Conservation (phyloP, 2,113 vertebrate species). For the Myodes glareolus region DNA sequence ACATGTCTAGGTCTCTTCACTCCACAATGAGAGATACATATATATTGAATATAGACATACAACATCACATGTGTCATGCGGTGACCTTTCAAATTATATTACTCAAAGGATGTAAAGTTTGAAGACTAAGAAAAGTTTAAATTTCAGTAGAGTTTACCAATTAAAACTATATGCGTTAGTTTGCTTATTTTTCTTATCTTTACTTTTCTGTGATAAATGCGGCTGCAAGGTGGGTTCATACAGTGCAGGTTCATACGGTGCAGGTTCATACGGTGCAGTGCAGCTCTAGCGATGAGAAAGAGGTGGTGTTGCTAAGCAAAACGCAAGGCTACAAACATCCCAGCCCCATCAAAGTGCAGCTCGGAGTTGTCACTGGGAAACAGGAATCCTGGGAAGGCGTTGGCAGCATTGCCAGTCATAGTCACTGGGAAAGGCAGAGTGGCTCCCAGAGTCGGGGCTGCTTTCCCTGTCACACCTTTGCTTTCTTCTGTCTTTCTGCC, state of each 20-base stretch:
- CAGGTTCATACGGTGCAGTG: not conserved
- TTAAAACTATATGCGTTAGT: not conserved
- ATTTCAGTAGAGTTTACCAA: not conserved
- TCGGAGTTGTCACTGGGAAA: not conserved
- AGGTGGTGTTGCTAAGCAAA: not conserved
- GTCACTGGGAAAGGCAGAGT: not conserved
- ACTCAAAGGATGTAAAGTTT: not conserved
- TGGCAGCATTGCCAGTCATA: not conserved
- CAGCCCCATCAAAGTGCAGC: not conserved
- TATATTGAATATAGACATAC: not conserved
- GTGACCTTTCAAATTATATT: not conserved
- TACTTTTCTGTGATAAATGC: not conserved
- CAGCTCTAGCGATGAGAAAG: not conserved
- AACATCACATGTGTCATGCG: not conserved
- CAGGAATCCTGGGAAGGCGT: not conserved
- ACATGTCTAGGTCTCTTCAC: not conserved
- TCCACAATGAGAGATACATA: not conserved
- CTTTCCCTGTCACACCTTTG: not conserved
- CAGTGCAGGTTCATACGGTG: not conserved
- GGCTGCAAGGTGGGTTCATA: not conserved
- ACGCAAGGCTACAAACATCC: not conserved
- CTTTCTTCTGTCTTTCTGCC: not conserved
- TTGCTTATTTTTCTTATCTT: not conserved
- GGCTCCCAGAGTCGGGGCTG: not conserved
- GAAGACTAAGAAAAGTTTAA: too few relatives aligned